phyloP scores from a whole-genome alignment of 2,888 invertebrate genomes.

The Crematogaster levior region DNA sequence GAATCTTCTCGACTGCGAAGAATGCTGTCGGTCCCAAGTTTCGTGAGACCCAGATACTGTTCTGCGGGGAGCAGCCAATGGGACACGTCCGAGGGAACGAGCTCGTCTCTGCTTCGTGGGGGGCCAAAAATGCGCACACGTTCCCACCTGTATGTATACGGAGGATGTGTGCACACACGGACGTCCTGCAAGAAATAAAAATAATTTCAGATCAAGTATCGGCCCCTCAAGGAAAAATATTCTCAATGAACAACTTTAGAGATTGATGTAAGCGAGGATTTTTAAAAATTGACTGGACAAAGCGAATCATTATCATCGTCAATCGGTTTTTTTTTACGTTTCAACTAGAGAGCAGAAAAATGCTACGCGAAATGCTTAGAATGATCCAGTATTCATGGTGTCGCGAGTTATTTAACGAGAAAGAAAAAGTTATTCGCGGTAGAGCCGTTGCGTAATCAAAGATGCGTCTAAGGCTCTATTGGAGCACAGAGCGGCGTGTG shows the following conservation, averaged over 20 bases:
- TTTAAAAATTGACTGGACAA: neutral
- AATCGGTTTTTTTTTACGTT: neutral
- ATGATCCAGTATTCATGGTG: neutral
- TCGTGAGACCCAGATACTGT: slow-evolving; percentile 79
- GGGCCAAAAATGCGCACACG: slow-evolving; percentile 53
- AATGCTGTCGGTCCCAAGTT: slow-evolving; percentile 70
- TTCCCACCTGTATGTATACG: slow-evolving; percentile 30
- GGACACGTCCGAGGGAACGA: slow-evolving; percentile 70
- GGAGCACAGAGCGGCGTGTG: slow-evolving; percentile 35
- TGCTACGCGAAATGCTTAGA: neutral
- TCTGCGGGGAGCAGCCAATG: slow-evolving; percentile 74
- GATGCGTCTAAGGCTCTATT: slow-evolving; percentile 42
- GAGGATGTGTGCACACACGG: slow-evolving; percentile 57
- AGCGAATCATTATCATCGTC: neutral
- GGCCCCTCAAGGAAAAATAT: neutral
- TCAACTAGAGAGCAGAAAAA: neutral
- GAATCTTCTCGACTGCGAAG: slow-evolving; percentile 64
- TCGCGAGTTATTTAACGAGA: slow-evolving; percentile 30
- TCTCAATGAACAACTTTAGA: neutral
- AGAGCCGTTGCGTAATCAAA: slow-evolving; percentile 41
- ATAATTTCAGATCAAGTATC: neutral
- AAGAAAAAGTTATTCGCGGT: slow-evolving; percentile 10
- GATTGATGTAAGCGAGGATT: neutral
- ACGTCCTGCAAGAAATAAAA: slow-evolving; percentile 13
- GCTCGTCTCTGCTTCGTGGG: slow-evolving; percentile 74